Percentiles rank a stretch among this genome's conserved stretches.
phyloP scores from a whole-genome alignment of 2,797 vertebrate genomes.

The Rhynchonycteris naso region DNA sequence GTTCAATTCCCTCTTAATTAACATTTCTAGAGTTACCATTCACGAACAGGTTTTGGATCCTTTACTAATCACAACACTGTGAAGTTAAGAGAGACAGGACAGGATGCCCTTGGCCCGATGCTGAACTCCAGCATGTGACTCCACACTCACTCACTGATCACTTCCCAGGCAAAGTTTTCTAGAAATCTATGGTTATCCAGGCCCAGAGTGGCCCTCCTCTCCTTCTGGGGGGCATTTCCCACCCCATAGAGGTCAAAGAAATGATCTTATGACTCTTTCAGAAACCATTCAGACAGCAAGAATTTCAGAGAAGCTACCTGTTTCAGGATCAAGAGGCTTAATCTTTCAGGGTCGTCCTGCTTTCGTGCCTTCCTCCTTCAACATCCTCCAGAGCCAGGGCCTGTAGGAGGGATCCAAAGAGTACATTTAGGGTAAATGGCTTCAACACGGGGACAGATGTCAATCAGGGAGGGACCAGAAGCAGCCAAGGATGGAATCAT shows the following conservation, averaged over 20 bases:
- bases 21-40: not conserved
- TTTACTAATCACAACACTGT: not conserved
- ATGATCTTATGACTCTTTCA: not conserved
- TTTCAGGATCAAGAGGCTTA: not conserved
- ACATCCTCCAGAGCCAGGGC: conserved; percentile 53
- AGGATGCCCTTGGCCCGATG: not conserved
- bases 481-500: not conserved
- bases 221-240: not conserved
- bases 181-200: not conserved
- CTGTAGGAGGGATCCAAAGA: conserved; percentile 50
- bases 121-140: not conserved
- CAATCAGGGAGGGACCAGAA: not conserved
- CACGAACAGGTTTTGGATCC: not conserved
- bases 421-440: conserved; percentile 33
- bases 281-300: not conserved
- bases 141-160: not conserved
- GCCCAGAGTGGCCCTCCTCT: not conserved
- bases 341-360: conserved; percentile 48
- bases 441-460: not conserved
- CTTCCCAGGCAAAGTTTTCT: not conserved
- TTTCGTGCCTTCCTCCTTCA: conserved; percentile 52
- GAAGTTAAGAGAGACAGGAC: not conserved
- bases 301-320: conserved; percentile 57
- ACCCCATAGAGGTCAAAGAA: not conserved
- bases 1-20: not conserved